Evolutionary conservation across 2,113 vertebrate genomes (phyloP).

Genomic region (Chlorodrepanis virens): DNA sequence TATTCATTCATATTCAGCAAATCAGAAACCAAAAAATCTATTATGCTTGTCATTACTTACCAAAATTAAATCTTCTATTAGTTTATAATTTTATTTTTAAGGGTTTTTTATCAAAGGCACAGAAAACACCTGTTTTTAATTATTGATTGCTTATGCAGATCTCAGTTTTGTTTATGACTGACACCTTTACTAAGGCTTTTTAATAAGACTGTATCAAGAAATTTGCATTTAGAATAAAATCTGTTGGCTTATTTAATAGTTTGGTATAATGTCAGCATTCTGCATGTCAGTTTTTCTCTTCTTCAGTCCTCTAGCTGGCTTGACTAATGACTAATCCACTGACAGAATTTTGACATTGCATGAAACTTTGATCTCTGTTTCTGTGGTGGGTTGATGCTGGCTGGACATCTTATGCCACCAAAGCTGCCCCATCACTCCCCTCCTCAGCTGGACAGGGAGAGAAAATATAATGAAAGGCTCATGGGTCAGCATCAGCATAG

Average conservation of each 20-base stretch:
- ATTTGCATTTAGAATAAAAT: background rate
- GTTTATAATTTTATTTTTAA: background rate
- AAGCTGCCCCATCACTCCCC: background rate
- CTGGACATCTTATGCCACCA: background rate
- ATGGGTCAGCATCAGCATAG: fast-evolving
- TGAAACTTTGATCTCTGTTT: background rate
- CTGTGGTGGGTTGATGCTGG: background rate
- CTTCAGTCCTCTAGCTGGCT: background rate
- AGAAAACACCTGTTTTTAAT: background rate
- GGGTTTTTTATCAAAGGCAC: background rate
- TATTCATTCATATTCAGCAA: background rate
- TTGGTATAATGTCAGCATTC: background rate
- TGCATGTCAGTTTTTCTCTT: background rate
- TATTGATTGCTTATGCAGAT: background rate
- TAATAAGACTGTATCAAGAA: background rate
- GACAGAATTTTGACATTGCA: background rate
- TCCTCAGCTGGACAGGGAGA: background rate
- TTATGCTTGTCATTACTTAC: background rate
- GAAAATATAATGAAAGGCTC: background rate
- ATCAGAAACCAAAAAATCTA: background rate
- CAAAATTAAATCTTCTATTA: background rate
- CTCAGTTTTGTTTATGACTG: background rate
- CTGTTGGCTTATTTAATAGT: background rate
- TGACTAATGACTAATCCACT: background rate
- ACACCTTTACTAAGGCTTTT: background rate